Percentiles rank a stretch among this genome's conserved stretches.
Conservation (phyloP, 1,140 invertebrate genomes). For the Trinorchestia longiramus region DNA sequence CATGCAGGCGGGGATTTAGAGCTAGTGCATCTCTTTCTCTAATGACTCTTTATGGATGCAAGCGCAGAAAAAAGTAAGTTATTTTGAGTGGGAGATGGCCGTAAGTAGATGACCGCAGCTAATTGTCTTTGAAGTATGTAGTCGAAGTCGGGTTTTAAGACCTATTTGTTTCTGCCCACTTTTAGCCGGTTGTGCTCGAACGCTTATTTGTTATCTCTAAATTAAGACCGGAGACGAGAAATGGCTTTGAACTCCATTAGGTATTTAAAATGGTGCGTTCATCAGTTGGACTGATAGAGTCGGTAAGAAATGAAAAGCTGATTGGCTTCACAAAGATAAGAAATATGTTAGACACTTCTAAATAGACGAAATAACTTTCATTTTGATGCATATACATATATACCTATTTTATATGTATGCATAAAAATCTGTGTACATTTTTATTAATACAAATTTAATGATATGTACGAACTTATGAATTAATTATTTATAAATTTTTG, state of each 20-base stretch:
- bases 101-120: not conserved
- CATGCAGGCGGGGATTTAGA: not conserved
- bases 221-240: not conserved
- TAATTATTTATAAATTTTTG: no score
- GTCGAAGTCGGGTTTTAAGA: not conserved
- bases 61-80: not conserved
- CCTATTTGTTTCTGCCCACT: not conserved
- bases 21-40: not conserved
- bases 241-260: not conserved
- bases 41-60: not conserved
- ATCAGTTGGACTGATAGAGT: not conserved
- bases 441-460: no score
- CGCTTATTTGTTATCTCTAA: not conserved
- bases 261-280: not conserved
- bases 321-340: not conserved
- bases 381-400: no score
- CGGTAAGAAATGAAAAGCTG: not conserved
- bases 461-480: no score
- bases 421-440: no score
- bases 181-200: not conserved
- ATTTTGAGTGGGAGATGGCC: not conserved
- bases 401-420: no score
- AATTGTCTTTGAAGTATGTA: not conserved
- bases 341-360: not conserved
- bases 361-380: not conserved